phyloP scores from a whole-genome alignment of 2,113 vertebrate species.

The Cynoglossus semilaevis region DNA sequence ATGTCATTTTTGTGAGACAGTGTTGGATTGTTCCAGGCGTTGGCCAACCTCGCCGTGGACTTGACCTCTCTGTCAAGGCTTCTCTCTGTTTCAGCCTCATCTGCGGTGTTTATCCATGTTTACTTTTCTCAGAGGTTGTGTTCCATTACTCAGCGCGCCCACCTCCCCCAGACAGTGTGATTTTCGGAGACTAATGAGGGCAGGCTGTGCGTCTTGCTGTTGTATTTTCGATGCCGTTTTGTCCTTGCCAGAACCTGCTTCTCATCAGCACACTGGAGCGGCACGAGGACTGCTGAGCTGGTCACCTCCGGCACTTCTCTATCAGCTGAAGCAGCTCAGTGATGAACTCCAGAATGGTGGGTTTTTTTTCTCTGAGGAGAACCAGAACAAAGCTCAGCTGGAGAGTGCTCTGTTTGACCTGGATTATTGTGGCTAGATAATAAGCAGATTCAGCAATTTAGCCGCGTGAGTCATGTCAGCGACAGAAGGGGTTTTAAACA shows the following conservation, averaged over 20 bases:
- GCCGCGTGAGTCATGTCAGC: slow-evolving; percentile 49
- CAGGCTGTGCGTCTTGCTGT: slow-evolving; percentile 21
- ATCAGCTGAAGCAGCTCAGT: slow-evolving; percentile 53
- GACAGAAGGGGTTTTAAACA: slow-evolving; percentile 17
- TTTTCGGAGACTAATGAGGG: slow-evolving; percentile 53
- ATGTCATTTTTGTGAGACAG: neutral
- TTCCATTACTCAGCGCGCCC: slow-evolving; percentile 42
- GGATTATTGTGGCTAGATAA: slow-evolving; percentile 58
- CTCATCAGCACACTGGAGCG: slow-evolving; percentile 50
- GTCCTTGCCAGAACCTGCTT: slow-evolving; percentile 57
- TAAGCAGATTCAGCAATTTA: slow-evolving; percentile 67
- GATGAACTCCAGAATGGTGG: slow-evolving; percentile 61
- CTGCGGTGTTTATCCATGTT: slow-evolving; percentile 30
- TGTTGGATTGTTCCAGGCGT: slow-evolving; percentile 16
- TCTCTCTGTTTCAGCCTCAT: slow-evolving; percentile 4
- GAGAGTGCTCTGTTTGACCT: slow-evolving; percentile 36
- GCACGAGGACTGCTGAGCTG: slow-evolving; percentile 53
- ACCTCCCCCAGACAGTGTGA: slow-evolving; percentile 39
- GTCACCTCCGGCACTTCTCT: slow-evolving; percentile 57
- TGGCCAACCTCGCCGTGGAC: slow-evolving; percentile 34
- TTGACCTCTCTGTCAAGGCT: slow-evolving; percentile 33
- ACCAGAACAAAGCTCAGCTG: slow-evolving; percentile 65
- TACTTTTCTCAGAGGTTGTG: slow-evolving; percentile 28
- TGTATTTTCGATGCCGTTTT: slow-evolving; percentile 10
- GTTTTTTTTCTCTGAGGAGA: slow-evolving; percentile 39